A percentile compares a stretch with the other conserved stretches of the same genome.
Conservation (phyloP, 2,113 vertebrate species). For the Bubo blakistoni region DNA sequence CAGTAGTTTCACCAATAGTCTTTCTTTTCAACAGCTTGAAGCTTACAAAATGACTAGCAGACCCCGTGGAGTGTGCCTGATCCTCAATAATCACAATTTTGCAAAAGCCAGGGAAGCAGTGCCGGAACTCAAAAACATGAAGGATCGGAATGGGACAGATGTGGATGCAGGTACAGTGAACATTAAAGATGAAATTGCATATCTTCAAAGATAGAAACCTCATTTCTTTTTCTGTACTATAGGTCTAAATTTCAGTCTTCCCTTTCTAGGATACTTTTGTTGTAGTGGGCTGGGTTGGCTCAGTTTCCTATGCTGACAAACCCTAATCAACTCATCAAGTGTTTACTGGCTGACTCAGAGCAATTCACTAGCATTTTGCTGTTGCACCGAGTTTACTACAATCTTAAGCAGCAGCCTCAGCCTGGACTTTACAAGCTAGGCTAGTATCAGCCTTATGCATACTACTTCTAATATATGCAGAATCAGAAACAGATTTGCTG, state of each 20-base stretch:
- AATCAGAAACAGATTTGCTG: not conserved
- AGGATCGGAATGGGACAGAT: constrained; percentile 70
- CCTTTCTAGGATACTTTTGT: not conserved
- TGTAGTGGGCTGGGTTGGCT: not conserved
- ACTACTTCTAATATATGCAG: not conserved
- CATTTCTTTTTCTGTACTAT: not conserved
- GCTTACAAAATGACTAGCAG: constrained; percentile 76
- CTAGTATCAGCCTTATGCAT: not conserved
- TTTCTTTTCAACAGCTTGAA: not conserved
- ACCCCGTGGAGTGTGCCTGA: constrained; percentile 82
- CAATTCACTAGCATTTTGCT: not conserved
- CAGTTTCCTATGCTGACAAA: not conserved
- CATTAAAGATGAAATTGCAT: accelerated
- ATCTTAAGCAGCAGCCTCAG: not conserved
- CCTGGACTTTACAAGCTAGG: not conserved
- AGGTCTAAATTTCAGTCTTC: not conserved
- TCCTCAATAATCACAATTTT: constrained; percentile 85
- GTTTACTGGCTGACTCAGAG: not conserved
- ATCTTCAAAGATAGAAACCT: not conserved
- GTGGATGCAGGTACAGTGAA: constrained; percentile 76
- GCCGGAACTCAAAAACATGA: not conserved
- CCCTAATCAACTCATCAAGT: not conserved
- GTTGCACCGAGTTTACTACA: not conserved
- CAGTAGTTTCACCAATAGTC: not conserved
- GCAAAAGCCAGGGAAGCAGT: not conserved